A percentile compares a stretch with the other conserved stretches of the same genome.
These are phyloP conservation scores for Hycleus phaleratus DNA, from an alignment of 1,140 invertebrate genomes.

Conservation along the genomic window DNA sequence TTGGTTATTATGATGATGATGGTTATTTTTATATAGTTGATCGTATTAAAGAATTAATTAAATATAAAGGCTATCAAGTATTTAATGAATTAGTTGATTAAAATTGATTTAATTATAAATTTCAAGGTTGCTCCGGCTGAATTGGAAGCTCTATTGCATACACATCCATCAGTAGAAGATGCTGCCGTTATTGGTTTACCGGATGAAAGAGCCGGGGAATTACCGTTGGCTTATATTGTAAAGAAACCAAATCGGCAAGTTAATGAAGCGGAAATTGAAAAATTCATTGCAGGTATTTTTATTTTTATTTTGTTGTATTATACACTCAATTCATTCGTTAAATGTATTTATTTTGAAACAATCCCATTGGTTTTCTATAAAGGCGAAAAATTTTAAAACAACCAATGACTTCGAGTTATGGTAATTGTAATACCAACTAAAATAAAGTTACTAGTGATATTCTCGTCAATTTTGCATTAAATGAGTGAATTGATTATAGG, in stretches of 20 bases:
- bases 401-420: no score
- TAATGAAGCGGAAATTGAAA: constrained; percentile 34
- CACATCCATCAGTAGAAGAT: constrained; percentile 58
- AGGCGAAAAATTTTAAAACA: no score
- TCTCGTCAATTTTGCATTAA: no score
- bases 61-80: constrained; percentile 40
- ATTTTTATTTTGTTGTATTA: constrained; percentile 25
- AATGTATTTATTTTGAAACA: no score
- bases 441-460: no score
- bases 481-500: no score
- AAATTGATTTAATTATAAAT: no score
- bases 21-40: constrained; percentile 18
- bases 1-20: constrained; percentile 61
- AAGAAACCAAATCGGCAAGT: constrained; percentile 39
- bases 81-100: no score
- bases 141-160: constrained; percentile 64
- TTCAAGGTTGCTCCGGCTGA: constrained; percentile 55
- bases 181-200: constrained; percentile 67
- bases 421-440: no score
- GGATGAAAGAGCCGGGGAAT: constrained; percentile 55
- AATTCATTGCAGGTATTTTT: constrained; percentile 32
- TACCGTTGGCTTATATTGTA: constrained; percentile 57
- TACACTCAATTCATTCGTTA: background rate
- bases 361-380: no score
- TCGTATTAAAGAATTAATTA: constrained; percentile 13